A percentile compares a stretch with the other conserved stretches of the same genome.
phyloP scores from a whole-genome alignment of 2,113 vertebrate species.

The Planiliza haematocheilus region DNA sequence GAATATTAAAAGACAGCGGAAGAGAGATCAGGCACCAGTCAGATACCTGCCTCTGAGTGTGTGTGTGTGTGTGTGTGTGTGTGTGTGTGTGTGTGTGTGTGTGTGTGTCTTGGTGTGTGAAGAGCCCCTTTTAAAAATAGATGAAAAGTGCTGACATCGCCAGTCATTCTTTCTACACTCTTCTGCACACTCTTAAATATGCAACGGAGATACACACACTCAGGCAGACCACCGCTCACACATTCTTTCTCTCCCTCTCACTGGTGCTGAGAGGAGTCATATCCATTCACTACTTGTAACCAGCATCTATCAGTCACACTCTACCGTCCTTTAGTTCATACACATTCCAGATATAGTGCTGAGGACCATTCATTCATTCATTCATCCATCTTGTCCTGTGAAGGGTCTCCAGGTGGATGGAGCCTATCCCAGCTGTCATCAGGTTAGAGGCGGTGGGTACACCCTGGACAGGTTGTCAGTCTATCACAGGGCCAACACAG shows the following conservation, averaged over 20 bases:
- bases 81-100: slow-evolving; percentile 10
- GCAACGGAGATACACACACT: slow-evolving; percentile 31
- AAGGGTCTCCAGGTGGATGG: too few relatives aligned
- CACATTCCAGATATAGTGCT: neutral
- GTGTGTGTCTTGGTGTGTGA: slow-evolving; percentile 4
- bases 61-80: slow-evolving; percentile 24
- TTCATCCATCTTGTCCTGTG: too few relatives aligned
- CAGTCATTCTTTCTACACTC: slow-evolving; percentile 40
- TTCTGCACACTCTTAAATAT: slow-evolving; percentile 45
- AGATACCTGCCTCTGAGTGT: slow-evolving; percentile 43
- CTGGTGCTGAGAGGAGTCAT: slow-evolving; percentile 2
- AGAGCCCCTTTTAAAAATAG: slow-evolving; percentile 63
- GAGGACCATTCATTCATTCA: too few relatives aligned
- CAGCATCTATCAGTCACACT: slow-evolving; percentile 32
- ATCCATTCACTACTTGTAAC: slow-evolving; percentile 7
- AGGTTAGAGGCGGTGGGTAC: too few relatives aligned
- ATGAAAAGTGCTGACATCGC: slow-evolving; percentile 71
- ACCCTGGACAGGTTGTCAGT: too few relatives aligned
- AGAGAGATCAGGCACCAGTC: slow-evolving; percentile 30
- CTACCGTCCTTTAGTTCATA: slow-evolving; percentile 17
- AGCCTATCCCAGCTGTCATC: too few relatives aligned
- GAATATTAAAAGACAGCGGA: slow-evolving; percentile 62
- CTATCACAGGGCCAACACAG: too few relatives aligned
- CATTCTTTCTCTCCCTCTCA: neutral
- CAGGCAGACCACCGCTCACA: neutral